phyloP scores from a whole-genome alignment of 1,140 invertebrate genomes.

The Eubasilissa regina region DNA sequence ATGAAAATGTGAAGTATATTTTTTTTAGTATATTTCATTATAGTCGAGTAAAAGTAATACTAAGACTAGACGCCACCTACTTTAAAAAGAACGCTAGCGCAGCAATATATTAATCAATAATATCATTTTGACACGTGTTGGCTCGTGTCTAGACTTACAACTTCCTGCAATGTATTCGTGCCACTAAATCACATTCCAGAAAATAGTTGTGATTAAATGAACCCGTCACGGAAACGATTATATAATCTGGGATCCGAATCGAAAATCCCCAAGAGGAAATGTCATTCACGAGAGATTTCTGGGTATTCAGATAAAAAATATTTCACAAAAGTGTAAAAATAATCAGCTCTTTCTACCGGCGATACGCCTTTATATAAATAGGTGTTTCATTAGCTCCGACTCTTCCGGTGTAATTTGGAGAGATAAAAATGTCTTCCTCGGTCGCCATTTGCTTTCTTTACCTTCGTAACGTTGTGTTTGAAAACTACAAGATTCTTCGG shows the following conservation, averaged over 20 bases:
- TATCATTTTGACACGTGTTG: background rate
- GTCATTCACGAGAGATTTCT: constrained; percentile 39
- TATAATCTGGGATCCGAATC: constrained; percentile 32
- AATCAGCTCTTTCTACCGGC: background rate
- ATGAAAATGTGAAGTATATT: too few relatives aligned
- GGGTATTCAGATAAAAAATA: constrained; percentile 36
- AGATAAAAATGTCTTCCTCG: constrained; percentile 46
- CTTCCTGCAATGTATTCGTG: constrained; percentile 9
- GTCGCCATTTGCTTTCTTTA: constrained; percentile 22
- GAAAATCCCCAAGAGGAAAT: constrained; percentile 44
- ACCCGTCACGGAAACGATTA: constrained; percentile 33
- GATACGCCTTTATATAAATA: constrained; percentile 38
- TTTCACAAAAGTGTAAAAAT: background rate
- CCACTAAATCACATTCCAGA: constrained; percentile 25
- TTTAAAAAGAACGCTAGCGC: too few relatives aligned
- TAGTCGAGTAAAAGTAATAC: too few relatives aligned
- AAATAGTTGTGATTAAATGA: constrained; percentile 15
- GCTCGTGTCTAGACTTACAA: constrained; percentile 13
- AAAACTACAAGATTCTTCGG: constrained; percentile 42
- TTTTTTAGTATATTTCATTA: too few relatives aligned
- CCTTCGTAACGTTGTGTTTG: constrained; percentile 25
- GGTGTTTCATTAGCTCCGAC: constrained; percentile 34
- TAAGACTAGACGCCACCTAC: too few relatives aligned
- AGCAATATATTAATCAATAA: too few relatives aligned
- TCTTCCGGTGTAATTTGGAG: constrained; percentile 40